These are phyloP conservation scores for Craniophora ligustri DNA, from an alignment of 2,888 invertebrate species.

Conservation along the genomic window DNA sequence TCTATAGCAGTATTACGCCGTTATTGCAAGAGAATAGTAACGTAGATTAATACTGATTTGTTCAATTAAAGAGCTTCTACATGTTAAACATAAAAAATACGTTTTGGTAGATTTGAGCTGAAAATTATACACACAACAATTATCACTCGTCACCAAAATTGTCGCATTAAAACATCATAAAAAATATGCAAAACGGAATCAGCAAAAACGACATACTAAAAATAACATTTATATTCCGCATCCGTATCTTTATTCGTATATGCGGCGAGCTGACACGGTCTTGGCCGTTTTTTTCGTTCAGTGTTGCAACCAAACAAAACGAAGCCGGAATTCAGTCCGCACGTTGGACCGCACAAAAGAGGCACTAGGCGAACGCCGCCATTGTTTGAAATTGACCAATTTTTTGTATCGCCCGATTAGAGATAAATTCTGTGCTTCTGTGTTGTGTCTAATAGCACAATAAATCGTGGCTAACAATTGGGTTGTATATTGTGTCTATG, in stretches of 20 bases:
- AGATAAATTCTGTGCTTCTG: conserved; percentile 45
- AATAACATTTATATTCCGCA: conserved; percentile 37
- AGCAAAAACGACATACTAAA: conserved; percentile 5
- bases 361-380: conserved; percentile 43
- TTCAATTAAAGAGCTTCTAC: too few relatives aligned
- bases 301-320: conserved; percentile 62
- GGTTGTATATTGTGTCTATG: conserved; percentile 11
- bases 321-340: conserved; percentile 53
- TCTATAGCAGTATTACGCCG: too few relatives aligned
- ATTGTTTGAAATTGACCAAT: conserved; percentile 57
- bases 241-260: conserved; percentile 29
- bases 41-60: too few relatives aligned
- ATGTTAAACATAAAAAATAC: too few relatives aligned
- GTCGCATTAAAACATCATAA: conserved; percentile 12
- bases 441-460: conserved; percentile 30
- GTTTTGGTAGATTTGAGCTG: too few relatives aligned
- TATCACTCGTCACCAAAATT: not conserved
- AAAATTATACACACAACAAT: not conserved
- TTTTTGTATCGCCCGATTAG: conserved; percentile 50
- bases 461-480: conserved; percentile 39
- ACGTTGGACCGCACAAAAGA: conserved; percentile 51
- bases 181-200: conserved; percentile 17
- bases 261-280: conserved; percentile 38
- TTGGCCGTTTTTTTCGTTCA: conserved; percentile 45
- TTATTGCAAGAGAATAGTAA: too few relatives aligned